Conservation (phyloP, 2,797 vertebrate genomes). For the Dryobates pubescens region DNA sequence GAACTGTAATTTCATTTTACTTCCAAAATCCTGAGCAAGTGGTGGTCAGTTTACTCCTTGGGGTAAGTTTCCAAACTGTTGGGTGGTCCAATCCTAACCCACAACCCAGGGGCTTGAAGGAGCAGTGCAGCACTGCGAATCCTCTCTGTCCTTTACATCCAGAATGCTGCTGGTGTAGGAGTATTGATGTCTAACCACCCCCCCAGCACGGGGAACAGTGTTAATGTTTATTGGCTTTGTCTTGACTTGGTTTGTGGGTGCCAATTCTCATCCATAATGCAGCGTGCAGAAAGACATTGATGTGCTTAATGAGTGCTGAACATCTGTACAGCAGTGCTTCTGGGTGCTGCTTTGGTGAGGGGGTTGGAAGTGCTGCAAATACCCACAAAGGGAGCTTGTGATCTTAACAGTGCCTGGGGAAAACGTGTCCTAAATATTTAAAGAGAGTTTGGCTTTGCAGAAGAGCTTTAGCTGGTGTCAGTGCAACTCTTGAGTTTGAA, state of each 20-base stretch:
- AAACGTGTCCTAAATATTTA: conserved; percentile 28
- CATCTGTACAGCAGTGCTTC: conserved; percentile 21
- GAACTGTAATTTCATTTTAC: too few relatives aligned
- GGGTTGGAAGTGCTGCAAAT: conserved; percentile 40
- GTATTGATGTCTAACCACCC: conserved; percentile 28
- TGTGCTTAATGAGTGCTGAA: conserved; percentile 1
- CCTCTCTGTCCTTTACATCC: not conserved
- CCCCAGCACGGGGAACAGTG: not conserved
- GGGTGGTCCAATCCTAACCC: too few relatives aligned
- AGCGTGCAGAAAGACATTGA: conserved; percentile 22
- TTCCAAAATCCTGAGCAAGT: too few relatives aligned
- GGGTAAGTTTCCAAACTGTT: too few relatives aligned
- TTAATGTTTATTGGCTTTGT: conserved; percentile 59
- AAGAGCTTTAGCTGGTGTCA: not conserved
- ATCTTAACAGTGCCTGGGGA: not conserved
- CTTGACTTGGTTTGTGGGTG: not conserved
- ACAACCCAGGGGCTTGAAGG: not conserved
- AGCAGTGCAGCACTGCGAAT: not conserved
- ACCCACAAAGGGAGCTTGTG: not conserved
- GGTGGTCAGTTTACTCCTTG: too few relatives aligned
- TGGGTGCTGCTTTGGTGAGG: not conserved
- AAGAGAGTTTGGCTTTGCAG: conserved; percentile 19
- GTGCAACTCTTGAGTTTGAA: not conserved
- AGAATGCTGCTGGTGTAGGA: accelerated
- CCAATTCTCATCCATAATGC: conserved; percentile 51